Base-by-base conservation (phyloP, 2,797 vertebrate species). In the Helarctos malayanus region DNA sequence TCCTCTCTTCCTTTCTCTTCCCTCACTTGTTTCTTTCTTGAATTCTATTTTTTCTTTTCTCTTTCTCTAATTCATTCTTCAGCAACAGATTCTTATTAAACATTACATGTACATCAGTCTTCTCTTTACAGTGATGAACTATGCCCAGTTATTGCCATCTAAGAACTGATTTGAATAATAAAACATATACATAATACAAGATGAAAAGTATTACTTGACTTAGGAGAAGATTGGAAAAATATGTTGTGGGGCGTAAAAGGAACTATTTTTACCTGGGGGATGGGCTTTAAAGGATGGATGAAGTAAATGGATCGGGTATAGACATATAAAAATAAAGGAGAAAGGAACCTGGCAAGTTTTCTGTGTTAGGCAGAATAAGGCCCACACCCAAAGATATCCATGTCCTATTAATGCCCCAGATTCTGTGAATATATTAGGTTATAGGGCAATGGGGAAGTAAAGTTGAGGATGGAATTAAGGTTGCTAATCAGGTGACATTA, bases 41-140 rank as follows among this genome's bases (percentile, higher is more conserved):
- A 13, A 32, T 47, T 56, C 45, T 56, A 83, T 59, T 38, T 45
- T 84, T 88, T 27, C 18, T 85, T 93, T 71, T 85, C 52, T n/a
- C 87, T 92, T 88, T 41, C 45, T 84, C 45, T 68, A 78, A 94
- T 85, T 84, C 25, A 32, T 96, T 91, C 10, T 86, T 75, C 35
- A 82, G 35, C 14, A 47, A 90, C 12, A 54, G 3, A 47, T 95
- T 90, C 27, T 78, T 68, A 79, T 68, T 85, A 69, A 89, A 52
- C 18, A 54, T 73, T 73, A 18, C 16, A 71, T 38, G 47, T 0
- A 41, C 23, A 16, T 29, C 35, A 23, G 23, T 18, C 56, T 85
- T 41, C 49, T 52, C 52, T 23, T 78, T 80, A 84, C 3, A 85
- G 54, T 88, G 35, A 95, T 85, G 25, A 89, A 91, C 49, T 76